phyloP scores from a whole-genome alignment of 2,113 vertebrate genomes.

The Lasiurus borealis region DNA sequence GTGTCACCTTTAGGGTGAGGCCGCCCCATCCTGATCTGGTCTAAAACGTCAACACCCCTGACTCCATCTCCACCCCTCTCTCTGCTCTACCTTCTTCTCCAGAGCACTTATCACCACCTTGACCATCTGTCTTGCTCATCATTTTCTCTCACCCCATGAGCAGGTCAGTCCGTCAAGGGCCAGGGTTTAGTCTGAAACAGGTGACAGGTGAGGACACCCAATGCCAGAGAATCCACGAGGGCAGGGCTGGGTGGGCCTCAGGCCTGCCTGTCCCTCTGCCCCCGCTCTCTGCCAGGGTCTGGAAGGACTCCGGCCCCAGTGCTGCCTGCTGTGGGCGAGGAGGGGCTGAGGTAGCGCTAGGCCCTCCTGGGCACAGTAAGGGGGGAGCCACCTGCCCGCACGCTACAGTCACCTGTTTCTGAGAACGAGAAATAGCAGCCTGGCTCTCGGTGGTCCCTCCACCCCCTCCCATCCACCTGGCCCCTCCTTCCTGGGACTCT shows the following conservation, averaged over 20 bases:
- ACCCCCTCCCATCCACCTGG: too few relatives aligned
- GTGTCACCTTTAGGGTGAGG: neutral
- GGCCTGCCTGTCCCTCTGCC: neutral
- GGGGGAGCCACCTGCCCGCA: neutral
- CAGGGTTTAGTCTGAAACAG: neutral
- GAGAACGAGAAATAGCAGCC: neutral
- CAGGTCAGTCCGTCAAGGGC: neutral
- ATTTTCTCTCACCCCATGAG: neutral
- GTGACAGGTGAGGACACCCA: neutral
- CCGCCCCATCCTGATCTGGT: neutral
- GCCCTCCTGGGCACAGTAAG: neutral
- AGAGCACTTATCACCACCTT: fast-evolving
- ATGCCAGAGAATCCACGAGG: neutral
- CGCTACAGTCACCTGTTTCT: neutral
- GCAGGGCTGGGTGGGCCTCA: neutral
- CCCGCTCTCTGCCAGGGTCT: neutral
- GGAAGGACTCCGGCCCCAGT: fast-evolving
- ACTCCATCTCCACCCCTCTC: fast-evolving
- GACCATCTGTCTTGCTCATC: too few relatives aligned
- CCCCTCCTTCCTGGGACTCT: neutral
- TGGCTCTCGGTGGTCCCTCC: neutral
- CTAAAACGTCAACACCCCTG: neutral
- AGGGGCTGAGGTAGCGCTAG: neutral
- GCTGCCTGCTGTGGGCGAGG: too few relatives aligned
- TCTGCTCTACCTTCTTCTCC: neutral